Conservation (phyloP, 1,140 invertebrate species). For the Nasonia vitripennis region DNA sequence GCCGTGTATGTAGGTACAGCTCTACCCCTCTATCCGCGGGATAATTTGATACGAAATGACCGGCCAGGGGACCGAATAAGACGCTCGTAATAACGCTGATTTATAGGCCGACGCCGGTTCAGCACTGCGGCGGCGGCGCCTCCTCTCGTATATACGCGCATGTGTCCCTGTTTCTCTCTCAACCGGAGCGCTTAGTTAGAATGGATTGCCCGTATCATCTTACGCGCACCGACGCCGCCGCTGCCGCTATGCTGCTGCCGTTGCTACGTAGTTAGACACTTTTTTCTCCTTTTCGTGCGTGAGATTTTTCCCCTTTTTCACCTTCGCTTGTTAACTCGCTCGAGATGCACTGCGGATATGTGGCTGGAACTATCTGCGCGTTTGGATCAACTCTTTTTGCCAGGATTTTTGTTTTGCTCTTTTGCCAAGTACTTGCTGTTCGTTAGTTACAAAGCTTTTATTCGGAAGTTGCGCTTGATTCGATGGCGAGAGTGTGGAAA, state of each 20-base stretch:
- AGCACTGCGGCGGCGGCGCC: not conserved
- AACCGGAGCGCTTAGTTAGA: conserved; percentile 65
- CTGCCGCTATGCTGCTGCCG: not conserved
- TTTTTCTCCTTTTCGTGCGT: not conserved
- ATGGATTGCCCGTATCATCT: conserved; percentile 73
- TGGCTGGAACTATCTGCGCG: not conserved
- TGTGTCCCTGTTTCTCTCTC: not conserved
- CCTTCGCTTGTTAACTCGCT: not conserved
- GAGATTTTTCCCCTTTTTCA: not conserved
- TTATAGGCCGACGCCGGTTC: conserved; percentile 61
- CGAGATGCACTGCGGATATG: not conserved
- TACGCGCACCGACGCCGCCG: conserved; percentile 59
- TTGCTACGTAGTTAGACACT: not conserved
- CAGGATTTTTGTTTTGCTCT: not conserved
- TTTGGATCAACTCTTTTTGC: not conserved
- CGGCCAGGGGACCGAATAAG: conserved; percentile 69
- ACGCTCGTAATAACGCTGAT: conserved; percentile 74
- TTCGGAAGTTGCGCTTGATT: no score
- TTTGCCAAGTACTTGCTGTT: not conserved
- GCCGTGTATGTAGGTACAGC: not conserved
- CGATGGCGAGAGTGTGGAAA: no score
- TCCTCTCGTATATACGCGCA: not conserved
- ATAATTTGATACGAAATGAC: conserved; percentile 75
- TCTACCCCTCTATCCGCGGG: conserved; percentile 26
- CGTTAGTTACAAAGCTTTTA: no score